Base-by-base conservation (phyloP, 1,140 invertebrate genomes). In the Sycophaga agraensis region DNA sequence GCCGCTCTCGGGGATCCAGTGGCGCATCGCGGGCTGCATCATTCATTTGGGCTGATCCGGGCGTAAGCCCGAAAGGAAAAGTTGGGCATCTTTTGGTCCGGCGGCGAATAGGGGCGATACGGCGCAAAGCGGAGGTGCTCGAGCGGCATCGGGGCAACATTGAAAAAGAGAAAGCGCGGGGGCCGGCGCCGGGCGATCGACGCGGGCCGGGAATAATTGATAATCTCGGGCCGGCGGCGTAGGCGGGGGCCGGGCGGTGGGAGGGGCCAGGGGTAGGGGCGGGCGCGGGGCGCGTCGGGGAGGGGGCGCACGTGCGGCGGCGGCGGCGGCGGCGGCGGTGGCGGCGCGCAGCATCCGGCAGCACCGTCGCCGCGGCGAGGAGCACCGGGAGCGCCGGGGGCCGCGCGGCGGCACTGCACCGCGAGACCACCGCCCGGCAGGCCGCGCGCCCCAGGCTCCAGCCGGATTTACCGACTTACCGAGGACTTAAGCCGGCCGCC, bases 391-490 rank as follows among this genome's bases (percentile, higher is more conserved):
- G n/a, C n/a, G 48, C 48, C 21, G 28, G 17, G 31, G 48, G 28
- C 21, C 31, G 48, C 48, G 19, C 26, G 48, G n/a, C 16, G 16
- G 26, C 12, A 50, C 61, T 58, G 63, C 37, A 50, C 35, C 48
- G 40, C 17, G 35, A 26, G n/a, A 34, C 16, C 37, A 22, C 70
- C 69, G 70, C 64, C 70, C 68, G 67, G 65, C 67, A 17, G 48
- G 28, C 42, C 21, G 1, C 28, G 9, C 31, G 7, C 14, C 48
- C 19, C 11, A 24, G 48, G 48, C 28, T 50, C 22, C 31, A 12
- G 16, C 75, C 70, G 65, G 76, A 73, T 74, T 78, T 77, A 76
- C 63, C 71, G 78, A 80, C 78, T 80, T 79, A 78, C 68, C 59
- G 49, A 53, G 71, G 71, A 77, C 72, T 78, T 78, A 77, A 80